A percentile compares a stretch with the other conserved stretches of the same genome.
These are phyloP conservation scores for Charina bottae DNA, from an alignment of 2,113 vertebrate species.

Conservation along the genomic window DNA sequence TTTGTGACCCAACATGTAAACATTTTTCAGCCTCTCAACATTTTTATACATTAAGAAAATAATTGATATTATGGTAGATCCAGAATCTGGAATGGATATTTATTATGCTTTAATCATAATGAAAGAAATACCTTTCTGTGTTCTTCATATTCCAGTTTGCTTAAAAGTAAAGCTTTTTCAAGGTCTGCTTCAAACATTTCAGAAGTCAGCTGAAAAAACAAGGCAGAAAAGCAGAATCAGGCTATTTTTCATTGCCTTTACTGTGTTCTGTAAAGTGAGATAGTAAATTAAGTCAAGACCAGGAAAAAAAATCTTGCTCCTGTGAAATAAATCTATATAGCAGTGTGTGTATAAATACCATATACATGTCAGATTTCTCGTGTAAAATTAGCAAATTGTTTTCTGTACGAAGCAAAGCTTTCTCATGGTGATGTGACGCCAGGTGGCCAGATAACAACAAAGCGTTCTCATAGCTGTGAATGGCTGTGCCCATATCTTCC, in stretches of 20 bases:
- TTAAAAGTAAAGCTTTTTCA: conserved; percentile 92
- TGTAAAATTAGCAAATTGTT: too few relatives aligned
- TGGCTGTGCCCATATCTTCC: too few relatives aligned
- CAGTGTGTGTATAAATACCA: background rate
- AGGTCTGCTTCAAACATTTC: conserved; percentile 96
- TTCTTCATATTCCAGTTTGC: conserved; percentile 91
- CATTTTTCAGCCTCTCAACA: background rate
- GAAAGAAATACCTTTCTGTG: conserved; percentile 83
- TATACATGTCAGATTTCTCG: too few relatives aligned
- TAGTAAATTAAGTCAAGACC: background rate
- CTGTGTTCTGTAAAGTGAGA: background rate
- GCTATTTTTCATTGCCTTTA: background rate
- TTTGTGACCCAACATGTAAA: background rate
- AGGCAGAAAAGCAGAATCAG: conserved; percentile 28
- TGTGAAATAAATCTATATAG: background rate
- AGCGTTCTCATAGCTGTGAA: too few relatives aligned
- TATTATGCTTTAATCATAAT: conserved; percentile 35
- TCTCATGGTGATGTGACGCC: too few relatives aligned
- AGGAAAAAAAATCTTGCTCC: background rate
- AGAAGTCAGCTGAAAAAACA: conserved; percentile 82
- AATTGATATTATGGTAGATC: background rate
- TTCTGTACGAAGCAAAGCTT: too few relatives aligned
- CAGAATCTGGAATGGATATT: conserved; percentile 4
- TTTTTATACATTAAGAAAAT: background rate
- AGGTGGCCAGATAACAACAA: too few relatives aligned